These are phyloP conservation scores for Gallinago jamesoni DNA, from an alignment of 2,113 vertebrate genomes.

Conservation along the genomic window DNA sequence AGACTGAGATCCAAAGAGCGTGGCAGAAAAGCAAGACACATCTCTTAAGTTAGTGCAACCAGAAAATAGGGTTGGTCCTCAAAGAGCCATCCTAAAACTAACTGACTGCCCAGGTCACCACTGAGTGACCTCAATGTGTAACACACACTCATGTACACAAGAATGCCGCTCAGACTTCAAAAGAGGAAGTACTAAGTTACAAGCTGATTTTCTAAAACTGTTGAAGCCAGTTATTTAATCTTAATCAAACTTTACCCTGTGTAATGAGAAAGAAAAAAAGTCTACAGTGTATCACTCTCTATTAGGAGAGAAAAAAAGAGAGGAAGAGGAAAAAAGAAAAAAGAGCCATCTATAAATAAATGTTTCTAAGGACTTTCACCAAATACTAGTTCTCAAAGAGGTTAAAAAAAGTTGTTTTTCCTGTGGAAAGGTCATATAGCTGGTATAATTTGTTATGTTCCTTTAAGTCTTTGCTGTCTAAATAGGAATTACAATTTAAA, in stretches of 20 bases:
- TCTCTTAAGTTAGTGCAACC: not conserved
- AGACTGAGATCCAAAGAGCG: no score
- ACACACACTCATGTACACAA: fast-evolving
- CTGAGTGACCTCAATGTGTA: no score
- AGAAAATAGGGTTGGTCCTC: not conserved
- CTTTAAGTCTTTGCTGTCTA: constrained; percentile 70
- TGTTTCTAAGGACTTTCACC: not conserved
- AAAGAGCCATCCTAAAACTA: not conserved
- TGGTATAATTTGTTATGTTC: constrained; percentile 51
- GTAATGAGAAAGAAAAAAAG: not conserved
- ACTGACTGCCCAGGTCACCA: no score
- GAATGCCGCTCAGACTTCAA: not conserved
- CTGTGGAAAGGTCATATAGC: not conserved
- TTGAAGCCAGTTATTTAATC: not conserved
- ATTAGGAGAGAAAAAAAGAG: not conserved
- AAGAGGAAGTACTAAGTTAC: not conserved
- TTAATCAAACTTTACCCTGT: not conserved
- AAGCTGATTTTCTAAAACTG: not conserved
- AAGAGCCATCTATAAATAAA: not conserved
- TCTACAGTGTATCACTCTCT: not conserved
- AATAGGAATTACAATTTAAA: constrained; percentile 64
- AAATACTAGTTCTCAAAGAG: not conserved
- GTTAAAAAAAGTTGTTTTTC: not conserved
- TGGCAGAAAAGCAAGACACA: not conserved
- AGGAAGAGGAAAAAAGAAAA: not conserved